phyloP scores from a whole-genome alignment of 1,140 invertebrate species.

The Tetramorium alpestre region DNA sequence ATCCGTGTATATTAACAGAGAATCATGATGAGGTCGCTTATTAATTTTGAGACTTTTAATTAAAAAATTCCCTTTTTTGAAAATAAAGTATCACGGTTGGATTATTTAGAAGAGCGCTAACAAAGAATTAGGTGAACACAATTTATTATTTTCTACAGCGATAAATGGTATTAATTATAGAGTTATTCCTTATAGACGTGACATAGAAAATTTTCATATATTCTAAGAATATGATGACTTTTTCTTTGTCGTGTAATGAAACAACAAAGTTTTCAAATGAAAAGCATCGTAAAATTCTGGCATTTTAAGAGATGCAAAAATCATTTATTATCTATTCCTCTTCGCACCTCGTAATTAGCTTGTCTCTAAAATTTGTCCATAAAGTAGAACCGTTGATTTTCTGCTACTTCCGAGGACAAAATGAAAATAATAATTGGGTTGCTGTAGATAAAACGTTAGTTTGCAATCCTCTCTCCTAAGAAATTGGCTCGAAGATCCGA shows the following conservation, averaged over 20 bases:
- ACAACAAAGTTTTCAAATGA: background rate
- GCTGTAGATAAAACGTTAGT: conserved; percentile 71
- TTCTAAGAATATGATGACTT: background rate
- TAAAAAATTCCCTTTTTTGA: background rate
- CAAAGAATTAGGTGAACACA: background rate
- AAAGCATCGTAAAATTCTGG: background rate
- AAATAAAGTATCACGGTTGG: background rate
- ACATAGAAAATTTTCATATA: background rate
- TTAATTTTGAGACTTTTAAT: background rate
- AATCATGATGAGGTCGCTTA: background rate
- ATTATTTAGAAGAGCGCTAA: background rate
- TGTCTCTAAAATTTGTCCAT: conserved; percentile 69
- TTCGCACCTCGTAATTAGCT: conserved; percentile 80
- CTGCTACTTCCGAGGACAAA: conserved; percentile 31
- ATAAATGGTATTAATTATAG: background rate
- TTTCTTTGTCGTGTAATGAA: background rate
- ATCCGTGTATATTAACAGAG: background rate
- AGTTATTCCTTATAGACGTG: background rate
- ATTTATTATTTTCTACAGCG: background rate
- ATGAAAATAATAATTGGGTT: conserved; percentile 72
- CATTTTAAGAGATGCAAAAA: background rate
- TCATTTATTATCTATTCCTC: background rate
- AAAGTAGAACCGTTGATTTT: conserved; percentile 74
- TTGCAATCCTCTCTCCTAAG: conserved; percentile 19
- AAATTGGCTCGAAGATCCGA: conserved; percentile 50